Percentiles rank a stretch among this genome's conserved stretches.
phyloP scores from a whole-genome alignment of 2,113 vertebrate genomes.

The Heptranchias perlo region DNA sequence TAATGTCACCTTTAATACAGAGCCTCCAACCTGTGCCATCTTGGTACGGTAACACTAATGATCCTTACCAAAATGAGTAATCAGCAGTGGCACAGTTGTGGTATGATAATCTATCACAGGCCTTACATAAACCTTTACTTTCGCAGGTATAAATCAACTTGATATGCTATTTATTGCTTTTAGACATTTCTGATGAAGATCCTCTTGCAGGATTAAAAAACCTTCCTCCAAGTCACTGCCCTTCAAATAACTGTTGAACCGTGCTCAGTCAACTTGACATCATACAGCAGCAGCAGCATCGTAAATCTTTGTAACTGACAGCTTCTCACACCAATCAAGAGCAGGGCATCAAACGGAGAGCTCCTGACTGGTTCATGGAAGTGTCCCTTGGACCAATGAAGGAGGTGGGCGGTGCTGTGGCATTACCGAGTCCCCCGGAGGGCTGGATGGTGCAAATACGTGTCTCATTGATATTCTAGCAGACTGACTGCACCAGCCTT shows the following conservation, averaged over 20 bases:
- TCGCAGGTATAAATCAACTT: neutral
- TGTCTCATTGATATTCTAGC: slow-evolving; percentile 41
- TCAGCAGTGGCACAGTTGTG: neutral
- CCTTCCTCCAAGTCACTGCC: slow-evolving; percentile 39
- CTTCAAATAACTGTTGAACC: slow-evolving; percentile 40
- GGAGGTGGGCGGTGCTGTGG: neutral
- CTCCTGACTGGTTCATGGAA: neutral
- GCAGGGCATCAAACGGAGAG: neutral
- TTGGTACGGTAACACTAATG: neutral
- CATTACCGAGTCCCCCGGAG: neutral
- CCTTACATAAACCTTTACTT: neutral
- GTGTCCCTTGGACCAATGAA: slow-evolving; percentile 24
- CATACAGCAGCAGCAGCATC: slow-evolving; percentile 12
- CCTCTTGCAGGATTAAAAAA: neutral
- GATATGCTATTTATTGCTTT: neutral
- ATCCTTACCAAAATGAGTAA: neutral
- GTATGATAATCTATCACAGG: neutral
- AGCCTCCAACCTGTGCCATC: neutral
- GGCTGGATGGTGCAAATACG: slow-evolving; percentile 26
- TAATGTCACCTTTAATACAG: too few species aligned
- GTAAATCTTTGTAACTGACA: slow-evolving; percentile 34
- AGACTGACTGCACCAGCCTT: slow-evolving; percentile 28
- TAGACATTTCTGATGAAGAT: neutral
- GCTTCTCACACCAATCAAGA: neutral
- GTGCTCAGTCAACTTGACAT: slow-evolving; percentile 35